Percentiles rank a stretch among this genome's conserved stretches.
These are phyloP conservation scores for Sitodiplosis mosellana DNA, from an alignment of 1,140 invertebrate species.

Conservation along the genomic window DNA sequence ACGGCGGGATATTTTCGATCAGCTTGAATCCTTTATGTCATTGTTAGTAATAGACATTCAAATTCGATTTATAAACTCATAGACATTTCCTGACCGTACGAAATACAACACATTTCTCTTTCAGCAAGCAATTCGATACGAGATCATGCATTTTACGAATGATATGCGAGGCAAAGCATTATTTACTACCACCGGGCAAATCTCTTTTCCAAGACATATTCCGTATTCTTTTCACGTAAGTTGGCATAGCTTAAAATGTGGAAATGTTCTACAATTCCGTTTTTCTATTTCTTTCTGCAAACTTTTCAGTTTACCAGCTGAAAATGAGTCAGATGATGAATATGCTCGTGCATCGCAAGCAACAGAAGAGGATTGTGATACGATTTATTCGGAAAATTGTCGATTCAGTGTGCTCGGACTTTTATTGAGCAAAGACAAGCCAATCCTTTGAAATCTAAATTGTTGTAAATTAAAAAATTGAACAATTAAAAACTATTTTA, in stretches of 20 bases:
- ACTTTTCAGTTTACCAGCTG: constrained; percentile 2
- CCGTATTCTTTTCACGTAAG: constrained; percentile 41
- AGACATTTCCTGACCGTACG: too few relatives aligned
- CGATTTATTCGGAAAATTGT: background rate
- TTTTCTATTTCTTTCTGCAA: constrained; percentile 5
- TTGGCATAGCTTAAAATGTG: constrained; percentile 4
- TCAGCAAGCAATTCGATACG: constrained; percentile 27
- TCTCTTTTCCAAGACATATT: constrained; percentile 47
- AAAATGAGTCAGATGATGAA: constrained; percentile 4
- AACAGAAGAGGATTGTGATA: background rate
- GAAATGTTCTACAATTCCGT: constrained; percentile 3
- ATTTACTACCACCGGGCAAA: constrained; percentile 34
- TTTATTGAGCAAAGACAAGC: background rate
- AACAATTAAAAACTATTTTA: background rate
- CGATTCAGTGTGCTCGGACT: background rate
- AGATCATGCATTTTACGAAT: constrained; percentile 41
- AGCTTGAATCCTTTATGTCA: background rate
- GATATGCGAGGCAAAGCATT: constrained; percentile 41
- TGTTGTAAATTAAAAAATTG: background rate
- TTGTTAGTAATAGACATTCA: background rate
- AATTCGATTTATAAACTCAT: too few relatives aligned
- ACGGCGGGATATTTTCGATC: background rate
- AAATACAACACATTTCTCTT: background rate
- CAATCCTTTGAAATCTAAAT: background rate
- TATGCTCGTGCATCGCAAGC: constrained; percentile 3